A percentile compares a stretch with the other conserved stretches of the same genome.
Conservation (phyloP, 2,888 invertebrate species). For the Rhimphoctona megacephalus region DNA sequence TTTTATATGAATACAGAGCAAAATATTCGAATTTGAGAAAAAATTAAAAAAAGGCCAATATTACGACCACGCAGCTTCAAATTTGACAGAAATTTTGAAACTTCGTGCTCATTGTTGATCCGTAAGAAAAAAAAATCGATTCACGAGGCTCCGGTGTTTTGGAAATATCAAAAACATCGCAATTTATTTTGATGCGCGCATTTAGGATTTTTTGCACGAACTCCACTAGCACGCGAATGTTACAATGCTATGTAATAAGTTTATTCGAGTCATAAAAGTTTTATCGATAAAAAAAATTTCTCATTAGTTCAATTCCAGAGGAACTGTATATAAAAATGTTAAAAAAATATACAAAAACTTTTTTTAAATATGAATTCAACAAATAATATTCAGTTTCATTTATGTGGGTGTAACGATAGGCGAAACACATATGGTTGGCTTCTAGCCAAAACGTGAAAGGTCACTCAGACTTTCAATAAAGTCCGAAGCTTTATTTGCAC, state of each 20-base stretch:
- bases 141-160: background rate
- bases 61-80: background rate
- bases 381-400: background rate
- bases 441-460: background rate
- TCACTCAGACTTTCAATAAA: background rate
- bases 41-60: background rate
- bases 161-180: background rate
- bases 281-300: no score
- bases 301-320: no score
- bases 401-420: background rate
- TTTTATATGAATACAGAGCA: background rate
- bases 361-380: background rate
- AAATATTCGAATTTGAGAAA: background rate
- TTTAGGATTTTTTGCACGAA: no score
- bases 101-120: background rate
- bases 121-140: background rate
- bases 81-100: background rate
- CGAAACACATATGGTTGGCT: background rate
- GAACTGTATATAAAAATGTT: no score
- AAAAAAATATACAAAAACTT: no score
- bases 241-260: no score
- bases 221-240: no score
- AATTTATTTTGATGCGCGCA: background rate
- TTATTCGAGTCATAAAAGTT: no score
- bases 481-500: background rate